A percentile compares a stretch with the other conserved stretches of the same genome.
Conservation (phyloP, 2,888 invertebrate species). For the Panopea generosa region DNA sequence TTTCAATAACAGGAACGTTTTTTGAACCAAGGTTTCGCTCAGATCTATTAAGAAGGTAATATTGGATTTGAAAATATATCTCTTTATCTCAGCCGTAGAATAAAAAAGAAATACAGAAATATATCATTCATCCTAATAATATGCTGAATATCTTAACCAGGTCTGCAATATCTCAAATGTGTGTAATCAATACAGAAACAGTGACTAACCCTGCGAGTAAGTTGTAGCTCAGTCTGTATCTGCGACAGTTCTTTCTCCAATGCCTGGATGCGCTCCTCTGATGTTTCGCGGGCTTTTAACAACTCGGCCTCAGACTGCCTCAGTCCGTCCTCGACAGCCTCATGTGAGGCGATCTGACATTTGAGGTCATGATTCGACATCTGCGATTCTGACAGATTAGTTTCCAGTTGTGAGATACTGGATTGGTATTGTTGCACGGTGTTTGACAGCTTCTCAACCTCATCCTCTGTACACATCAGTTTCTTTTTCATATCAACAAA, state of each 20-base stretch:
- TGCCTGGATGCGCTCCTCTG: slow-evolving; percentile 34
- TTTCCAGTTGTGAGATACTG: slow-evolving; percentile 21
- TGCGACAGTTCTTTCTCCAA: slow-evolving; percentile 60
- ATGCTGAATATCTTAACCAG: too few species aligned
- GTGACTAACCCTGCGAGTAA: slow-evolving; percentile 47
- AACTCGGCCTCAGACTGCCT: slow-evolving; percentile 28
- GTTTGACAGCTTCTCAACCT: slow-evolving; percentile 56
- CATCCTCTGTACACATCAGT: slow-evolving; percentile 51
- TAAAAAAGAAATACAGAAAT: too few species aligned
- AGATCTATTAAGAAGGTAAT: too few species aligned
- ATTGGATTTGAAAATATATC: too few species aligned
- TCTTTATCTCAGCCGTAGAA: too few species aligned
- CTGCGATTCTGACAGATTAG: not conserved
- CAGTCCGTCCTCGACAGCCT: slow-evolving; percentile 26
- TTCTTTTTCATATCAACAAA: slow-evolving; percentile 55
- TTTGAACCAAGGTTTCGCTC: too few species aligned
- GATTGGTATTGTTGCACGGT: slow-evolving; percentile 23
- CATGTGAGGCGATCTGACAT: slow-evolving; percentile 37
- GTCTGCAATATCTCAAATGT: too few species aligned
- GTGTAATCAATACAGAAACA: too few species aligned
- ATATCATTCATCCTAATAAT: too few species aligned
- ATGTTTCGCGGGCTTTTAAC: slow-evolving; percentile 24
- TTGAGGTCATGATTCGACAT: not conserved
- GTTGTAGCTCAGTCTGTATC: slow-evolving; percentile 51
- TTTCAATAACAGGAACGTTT: too few species aligned